Evolutionary conservation across 2,888 invertebrate genomes (phyloP).

Genomic region (Pristionchus fissidentatus): DNA sequence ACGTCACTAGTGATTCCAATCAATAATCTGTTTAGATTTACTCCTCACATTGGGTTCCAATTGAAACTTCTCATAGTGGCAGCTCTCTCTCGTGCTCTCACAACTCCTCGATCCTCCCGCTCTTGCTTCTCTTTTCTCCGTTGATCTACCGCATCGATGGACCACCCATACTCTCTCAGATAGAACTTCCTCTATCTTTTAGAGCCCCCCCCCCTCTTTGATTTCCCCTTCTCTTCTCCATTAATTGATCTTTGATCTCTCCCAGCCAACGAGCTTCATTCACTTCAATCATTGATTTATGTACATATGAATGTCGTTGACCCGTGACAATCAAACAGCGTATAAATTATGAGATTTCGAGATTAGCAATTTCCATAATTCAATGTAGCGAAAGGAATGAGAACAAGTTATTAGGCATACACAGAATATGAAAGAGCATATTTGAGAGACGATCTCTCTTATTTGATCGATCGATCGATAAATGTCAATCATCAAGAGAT

Average conservation of each 20-base stretch:
- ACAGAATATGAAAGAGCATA: background rate
- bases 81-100: conserved; percentile 51
- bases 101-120: conserved; percentile 46
- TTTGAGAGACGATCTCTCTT: no score
- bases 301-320: conserved; percentile 27
- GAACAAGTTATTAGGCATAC: background rate
- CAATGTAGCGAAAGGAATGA: background rate
- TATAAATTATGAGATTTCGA: background rate
- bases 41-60: conserved; percentile 50
- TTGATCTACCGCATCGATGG: no score
- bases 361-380: background rate
- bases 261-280: conserved; percentile 36
- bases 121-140: conserved; percentile 50
- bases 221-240: no score
- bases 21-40: background rate
- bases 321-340: conserved; percentile 32
- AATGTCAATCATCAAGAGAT: background rate
- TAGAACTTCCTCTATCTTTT: no score
- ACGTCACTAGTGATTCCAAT: background rate
- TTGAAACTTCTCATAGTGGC: conserved; percentile 52
- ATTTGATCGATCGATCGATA: no score
- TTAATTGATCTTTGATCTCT: no score
- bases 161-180: no score
- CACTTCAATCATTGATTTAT: conserved; percentile 34
- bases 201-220: no score